Base-by-base conservation (phyloP, 2,888 invertebrate genomes). In the Meiosimyza platycephala region DNA sequence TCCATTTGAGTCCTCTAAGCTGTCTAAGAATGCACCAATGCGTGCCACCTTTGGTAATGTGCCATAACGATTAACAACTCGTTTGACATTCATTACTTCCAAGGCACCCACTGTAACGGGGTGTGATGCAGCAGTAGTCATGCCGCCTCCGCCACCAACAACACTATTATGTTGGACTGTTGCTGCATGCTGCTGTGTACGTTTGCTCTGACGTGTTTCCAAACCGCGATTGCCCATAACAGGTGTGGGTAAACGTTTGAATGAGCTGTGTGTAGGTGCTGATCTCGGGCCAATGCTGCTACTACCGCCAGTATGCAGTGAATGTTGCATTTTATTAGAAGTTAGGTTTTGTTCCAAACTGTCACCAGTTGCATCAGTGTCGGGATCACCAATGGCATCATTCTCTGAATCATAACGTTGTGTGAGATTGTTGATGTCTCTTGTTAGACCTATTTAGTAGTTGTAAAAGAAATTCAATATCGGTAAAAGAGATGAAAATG, bases 1-100 rank as follows among this genome's bases (percentile, higher is more conserved):
- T 48, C 28, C 18, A 48, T 57, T 48, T 73, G 93, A 94, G 84
- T 95, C 94, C 60, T 95, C 91, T 82, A 99, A 89, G 6, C 97
- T 97, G 87, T 98, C 98, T 71, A 99, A 89, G 88, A 96, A 99
- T 7, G 98, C 98, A 48, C 98, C 98, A 80, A 99, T 98, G 78
- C 98, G 91, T 12, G 97, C 97, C 64, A 95, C 97, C 88, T 98
- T 99, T 0, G 99, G 99, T 82, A 99, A 89, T 12, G 99, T 99
- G 18, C 99, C 99, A 86, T 98, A 98, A 40, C 97, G 91, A 88
- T 96, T 97, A 78, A 96, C 96, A 62, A 97, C 97, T 78, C 96
- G 92, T 83, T 96, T 94, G 68, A 98, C 97, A 88, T 98, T 98
- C 88, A 96, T 95, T 78, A 97, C 96, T 88, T 98, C 98, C 79